Conservation (phyloP, 2,888 invertebrate species). For the Trachelus iudaicus region DNA sequence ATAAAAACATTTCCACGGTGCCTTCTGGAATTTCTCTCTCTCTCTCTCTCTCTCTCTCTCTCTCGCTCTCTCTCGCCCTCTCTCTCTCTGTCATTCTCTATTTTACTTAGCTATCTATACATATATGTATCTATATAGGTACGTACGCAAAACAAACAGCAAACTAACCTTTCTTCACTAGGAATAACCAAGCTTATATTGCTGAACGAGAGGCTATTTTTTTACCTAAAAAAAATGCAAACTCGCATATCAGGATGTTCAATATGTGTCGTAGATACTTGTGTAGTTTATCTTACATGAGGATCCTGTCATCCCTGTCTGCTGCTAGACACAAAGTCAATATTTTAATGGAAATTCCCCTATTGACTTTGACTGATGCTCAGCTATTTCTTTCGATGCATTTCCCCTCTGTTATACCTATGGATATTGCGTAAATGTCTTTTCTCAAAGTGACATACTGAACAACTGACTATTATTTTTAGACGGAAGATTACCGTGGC, state of each 20-base stretch:
- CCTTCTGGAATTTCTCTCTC: not conserved
- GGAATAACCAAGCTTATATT: not conserved
- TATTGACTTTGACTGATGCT: not conserved
- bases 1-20: not conserved
- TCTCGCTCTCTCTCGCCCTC: not conserved
- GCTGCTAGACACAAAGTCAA: not conserved
- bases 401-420: not conserved
- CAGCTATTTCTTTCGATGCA: not conserved
- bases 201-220: not conserved
- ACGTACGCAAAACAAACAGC: not conserved
- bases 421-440: not conserved
- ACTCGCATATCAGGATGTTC: not conserved
- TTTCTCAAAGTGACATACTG: not conserved
- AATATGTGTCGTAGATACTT: not conserved
- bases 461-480: not conserved
- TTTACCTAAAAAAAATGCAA: not conserved
- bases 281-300: not conserved
- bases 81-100: slow-evolving; percentile 14
- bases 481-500: not conserved
- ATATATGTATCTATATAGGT: not conserved
- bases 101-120: not conserved
- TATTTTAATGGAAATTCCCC: not conserved
- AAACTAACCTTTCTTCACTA: not conserved
- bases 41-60: not conserved
- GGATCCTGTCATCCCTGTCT: not conserved